Evolutionary conservation across 2,113 vertebrate genomes (phyloP).

Genomic region (Crotophaga sulcirostris): DNA sequence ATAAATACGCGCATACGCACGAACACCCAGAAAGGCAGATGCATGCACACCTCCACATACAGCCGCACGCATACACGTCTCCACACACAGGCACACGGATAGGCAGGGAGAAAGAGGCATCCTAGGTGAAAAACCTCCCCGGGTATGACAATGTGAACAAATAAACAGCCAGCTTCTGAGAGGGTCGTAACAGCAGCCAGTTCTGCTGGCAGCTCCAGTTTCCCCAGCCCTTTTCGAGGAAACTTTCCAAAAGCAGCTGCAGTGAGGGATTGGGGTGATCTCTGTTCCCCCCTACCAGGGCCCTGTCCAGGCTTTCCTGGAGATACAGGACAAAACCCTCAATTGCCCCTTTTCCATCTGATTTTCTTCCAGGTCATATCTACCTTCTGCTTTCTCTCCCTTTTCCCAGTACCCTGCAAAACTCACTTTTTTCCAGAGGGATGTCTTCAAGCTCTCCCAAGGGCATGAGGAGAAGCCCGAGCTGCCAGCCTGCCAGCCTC

Average conservation of each 20-base stretch:
- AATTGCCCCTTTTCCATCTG: background rate
- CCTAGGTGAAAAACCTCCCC: background rate
- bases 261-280: background rate
- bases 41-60: background rate
- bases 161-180: background rate
- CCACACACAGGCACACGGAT: fast-evolving
- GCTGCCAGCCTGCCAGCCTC: background rate
- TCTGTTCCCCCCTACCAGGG: background rate
- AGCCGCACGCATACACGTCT: fast-evolving
- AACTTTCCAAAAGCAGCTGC: background rate
- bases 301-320: background rate
- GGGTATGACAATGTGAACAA: background rate
- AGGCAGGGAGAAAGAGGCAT: background rate
- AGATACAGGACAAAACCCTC: background rate
- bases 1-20: background rate
- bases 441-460: background rate
- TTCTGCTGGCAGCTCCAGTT: background rate
- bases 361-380: background rate
- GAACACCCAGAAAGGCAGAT: background rate
- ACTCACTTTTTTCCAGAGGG: background rate
- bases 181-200: background rate
- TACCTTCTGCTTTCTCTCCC: background rate
- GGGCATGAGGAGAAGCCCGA: background rate
- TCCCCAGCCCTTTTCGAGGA: background rate
- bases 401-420: background rate